phyloP scores from a whole-genome alignment of 1,140 invertebrate genomes.

The Aethina tumida region DNA sequence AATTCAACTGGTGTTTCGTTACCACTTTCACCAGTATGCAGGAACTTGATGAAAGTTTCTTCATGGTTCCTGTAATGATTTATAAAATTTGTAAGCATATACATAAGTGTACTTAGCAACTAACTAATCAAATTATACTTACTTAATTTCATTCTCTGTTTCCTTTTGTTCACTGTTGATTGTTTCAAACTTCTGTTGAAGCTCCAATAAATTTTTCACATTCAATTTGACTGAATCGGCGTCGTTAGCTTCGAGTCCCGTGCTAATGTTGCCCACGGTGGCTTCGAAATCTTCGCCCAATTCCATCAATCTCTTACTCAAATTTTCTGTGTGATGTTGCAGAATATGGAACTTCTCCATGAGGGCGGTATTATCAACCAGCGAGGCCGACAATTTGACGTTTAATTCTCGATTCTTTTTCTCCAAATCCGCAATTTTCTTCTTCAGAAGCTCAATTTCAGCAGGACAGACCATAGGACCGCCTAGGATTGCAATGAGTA shows the following conservation, averaged over 20 bases:
- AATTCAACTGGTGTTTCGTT: conserved; percentile 35
- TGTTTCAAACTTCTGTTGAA: conserved; percentile 52
- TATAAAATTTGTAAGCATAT: background rate
- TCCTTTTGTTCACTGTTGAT: conserved; percentile 33
- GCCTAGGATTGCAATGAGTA: conserved; percentile 9
- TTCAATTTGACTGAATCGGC: conserved; percentile 25
- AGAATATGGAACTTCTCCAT: conserved; percentile 51
- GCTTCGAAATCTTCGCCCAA: conserved; percentile 51
- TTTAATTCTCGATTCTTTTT: conserved; percentile 50
- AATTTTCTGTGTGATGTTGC: conserved; percentile 52
- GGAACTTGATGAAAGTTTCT: conserved; percentile 32
- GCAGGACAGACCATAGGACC: conserved; percentile 32
- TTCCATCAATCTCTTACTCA: conserved; percentile 52
- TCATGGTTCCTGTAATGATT: conserved; percentile 19
- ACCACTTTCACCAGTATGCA: conserved; percentile 5
- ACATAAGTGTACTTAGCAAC: background rate
- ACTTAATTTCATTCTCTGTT: conserved; percentile 44
- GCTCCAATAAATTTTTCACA: conserved; percentile 38
- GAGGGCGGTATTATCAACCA: conserved; percentile 47
- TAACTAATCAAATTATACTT: no score
- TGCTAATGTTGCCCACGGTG: conserved; percentile 40
- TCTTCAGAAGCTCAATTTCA: conserved; percentile 43
- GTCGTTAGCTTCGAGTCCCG: conserved; percentile 22
- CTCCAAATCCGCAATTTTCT: conserved; percentile 39
- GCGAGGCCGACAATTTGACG: conserved; percentile 45